Evolutionary conservation across 2,888 invertebrate species (phyloP).

Genomic region (Sipha maydis): DNA sequence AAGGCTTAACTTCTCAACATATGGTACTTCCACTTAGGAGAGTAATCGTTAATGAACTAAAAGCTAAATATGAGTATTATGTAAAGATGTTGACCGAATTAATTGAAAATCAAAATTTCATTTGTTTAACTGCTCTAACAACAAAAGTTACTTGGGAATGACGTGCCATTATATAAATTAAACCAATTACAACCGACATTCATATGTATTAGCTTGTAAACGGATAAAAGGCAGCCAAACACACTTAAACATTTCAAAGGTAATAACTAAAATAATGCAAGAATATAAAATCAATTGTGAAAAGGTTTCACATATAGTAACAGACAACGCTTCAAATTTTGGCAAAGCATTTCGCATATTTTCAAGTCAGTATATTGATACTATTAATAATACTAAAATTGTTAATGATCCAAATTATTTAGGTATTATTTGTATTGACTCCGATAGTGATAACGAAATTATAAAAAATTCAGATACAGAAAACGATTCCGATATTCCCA

Average conservation of each 20-base stretch:
- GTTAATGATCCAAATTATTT: constrained; percentile 6
- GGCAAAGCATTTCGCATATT: constrained; percentile 14
- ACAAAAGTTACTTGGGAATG: too few species aligned
- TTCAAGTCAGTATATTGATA: neutral
- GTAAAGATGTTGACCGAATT: constrained; percentile 5
- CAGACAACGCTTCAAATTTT: constrained; percentile 13
- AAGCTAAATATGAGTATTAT: constrained; percentile 10
- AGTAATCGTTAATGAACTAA: neutral
- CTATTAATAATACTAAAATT: neutral
- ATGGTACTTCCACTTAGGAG: neutral
- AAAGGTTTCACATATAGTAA: constrained; percentile 17
- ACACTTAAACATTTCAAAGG: constrained; percentile 11
- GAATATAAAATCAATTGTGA: neutral
- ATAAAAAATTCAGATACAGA: constrained; percentile 1
- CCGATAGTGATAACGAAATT: constrained; percentile 4
- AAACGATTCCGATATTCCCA: constrained; percentile 4
- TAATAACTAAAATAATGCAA: constrained; percentile 16
- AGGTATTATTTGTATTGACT: constrained; percentile 22
- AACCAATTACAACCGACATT: too few species aligned
- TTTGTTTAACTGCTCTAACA: constrained; percentile 27
- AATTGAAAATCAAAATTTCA: constrained; percentile 22
- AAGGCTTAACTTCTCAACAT: constrained; percentile 16
- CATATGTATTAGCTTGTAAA: too few species aligned
- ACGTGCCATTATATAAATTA: too few species aligned
- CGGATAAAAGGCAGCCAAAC: too few species aligned